Conservation (phyloP, 2,113 vertebrate genomes). For the Leucoraja erinaceus region DNA sequence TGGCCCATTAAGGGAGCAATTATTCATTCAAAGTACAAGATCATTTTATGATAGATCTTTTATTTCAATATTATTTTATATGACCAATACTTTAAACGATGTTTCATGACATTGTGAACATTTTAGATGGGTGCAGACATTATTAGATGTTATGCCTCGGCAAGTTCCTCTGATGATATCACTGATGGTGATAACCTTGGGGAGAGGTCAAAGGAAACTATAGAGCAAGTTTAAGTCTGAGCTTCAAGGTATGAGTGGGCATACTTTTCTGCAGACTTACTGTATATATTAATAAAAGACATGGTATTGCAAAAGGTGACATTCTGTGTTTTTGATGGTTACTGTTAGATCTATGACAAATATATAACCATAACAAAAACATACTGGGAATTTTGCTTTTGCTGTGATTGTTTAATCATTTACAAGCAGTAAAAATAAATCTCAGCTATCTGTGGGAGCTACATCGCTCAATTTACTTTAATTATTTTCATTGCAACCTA, state of each 20-base stretch:
- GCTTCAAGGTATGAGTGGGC: too few species aligned
- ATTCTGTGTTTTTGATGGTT: neutral
- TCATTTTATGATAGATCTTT: neutral
- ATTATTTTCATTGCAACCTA: neutral
- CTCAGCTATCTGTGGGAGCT: neutral
- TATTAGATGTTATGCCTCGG: neutral
- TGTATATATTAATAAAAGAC: neutral
- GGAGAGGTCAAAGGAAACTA: neutral
- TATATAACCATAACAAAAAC: neutral
- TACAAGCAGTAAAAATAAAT: neutral
- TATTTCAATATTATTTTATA: neutral
- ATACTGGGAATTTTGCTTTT: too few species aligned
- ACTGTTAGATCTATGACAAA: neutral
- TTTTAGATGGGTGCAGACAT: neutral
- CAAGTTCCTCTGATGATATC: neutral
- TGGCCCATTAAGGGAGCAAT: neutral
- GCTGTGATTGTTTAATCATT: conserved; percentile 7
- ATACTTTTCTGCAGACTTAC: neutral
- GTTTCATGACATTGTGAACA: neutral
- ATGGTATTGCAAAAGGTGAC: conserved; percentile 18
- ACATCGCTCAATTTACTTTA: neutral
- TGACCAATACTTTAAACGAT: neutral
- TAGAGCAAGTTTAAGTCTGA: neutral
- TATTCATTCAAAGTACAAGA: neutral
- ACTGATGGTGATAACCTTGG: neutral